Conservation (phyloP, 64 coral and sea anemone species). For the Trachythela sp. region DNA sequence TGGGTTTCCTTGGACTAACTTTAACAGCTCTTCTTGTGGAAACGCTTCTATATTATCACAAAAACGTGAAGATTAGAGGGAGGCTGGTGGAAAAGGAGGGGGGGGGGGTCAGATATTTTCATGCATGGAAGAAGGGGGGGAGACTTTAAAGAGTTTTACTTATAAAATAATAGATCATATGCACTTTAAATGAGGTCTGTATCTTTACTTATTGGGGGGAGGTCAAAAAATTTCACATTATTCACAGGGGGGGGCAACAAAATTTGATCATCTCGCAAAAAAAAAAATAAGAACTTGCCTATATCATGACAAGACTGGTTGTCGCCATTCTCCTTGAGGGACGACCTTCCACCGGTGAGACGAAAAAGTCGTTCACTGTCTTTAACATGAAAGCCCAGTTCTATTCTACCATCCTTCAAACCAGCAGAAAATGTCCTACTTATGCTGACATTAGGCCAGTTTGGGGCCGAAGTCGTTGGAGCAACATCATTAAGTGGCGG, state of each 20-base stretch:
- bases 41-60: not conserved
- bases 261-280: too few relatives aligned
- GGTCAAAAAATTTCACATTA: too few relatives aligned
- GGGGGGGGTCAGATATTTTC: too few relatives aligned
- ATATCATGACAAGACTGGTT: not conserved
- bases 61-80: not conserved
- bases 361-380: not conserved
- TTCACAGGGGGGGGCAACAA: not conserved
- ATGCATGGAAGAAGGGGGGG: too few relatives aligned
- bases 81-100: too few relatives aligned
- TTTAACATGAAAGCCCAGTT: slow-evolving; percentile 4
- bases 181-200: too few relatives aligned
- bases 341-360: not conserved
- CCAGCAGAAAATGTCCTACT: not conserved
- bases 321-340: not conserved
- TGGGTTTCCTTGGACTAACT: not conserved
- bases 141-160: too few relatives aligned
- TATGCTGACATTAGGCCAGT: not conserved
- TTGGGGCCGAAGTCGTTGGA: not conserved
- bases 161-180: too few relatives aligned
- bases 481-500: not conserved
- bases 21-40: not conserved
- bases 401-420: not conserved
- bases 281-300: too few relatives aligned
- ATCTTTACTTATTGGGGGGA: too few relatives aligned